Base-by-base conservation (phyloP, 2,888 invertebrate species). In the Pantelozetes paolii region DNA sequence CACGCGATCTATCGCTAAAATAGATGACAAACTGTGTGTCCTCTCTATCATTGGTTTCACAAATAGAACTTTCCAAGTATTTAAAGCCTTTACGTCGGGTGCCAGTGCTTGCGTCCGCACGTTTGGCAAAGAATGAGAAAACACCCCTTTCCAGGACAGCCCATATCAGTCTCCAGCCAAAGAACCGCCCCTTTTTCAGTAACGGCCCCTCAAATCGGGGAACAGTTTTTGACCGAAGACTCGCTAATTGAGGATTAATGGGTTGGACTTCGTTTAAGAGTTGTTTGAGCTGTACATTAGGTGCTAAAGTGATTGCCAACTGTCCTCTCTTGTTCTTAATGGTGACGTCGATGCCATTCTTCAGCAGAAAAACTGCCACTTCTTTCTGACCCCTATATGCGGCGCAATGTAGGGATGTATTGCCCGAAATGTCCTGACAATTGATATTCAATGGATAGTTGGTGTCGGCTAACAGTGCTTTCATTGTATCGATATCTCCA, bases 141-240 rank as follows among this genome's bases (percentile, higher is more conserved):
- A 89, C 88, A 2, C 89, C 89, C 76, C 88, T 84, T 78, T 89
- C 89, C 0, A 89, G 80, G 0, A 89, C 87, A 42, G 86, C 87
- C 88, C 88, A 89, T 67, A 87, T 83, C 1, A 86, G 84, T 78
- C 87, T 85, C 87, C 87, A 88, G 13, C 89, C 89, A 0, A 88
- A 81, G 79, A 89, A 86, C 48, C 87, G 81, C 0, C 86, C 86
- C 73, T 87, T 82, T 81, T 87, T 87, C 5, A 88, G 82, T 70
- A 89, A 81, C n/a, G 86, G 86, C 0, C 89, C 89, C 79, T 89
- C 88, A 81, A 87, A 87, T 73, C 87, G 79, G 8, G 84, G 83
- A 0, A 76, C 67, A 30, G 54, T 26, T 57, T 59, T 48, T 30
- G 23, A 30, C 54, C 70, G 70, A 8, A 69, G 36, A 28, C 40